Percentiles rank a stretch among this genome's conserved stretches.
Evolutionary conservation across 2,113 vertebrate species (phyloP).

Genomic region (Brienomyrus longianalis): DNA sequence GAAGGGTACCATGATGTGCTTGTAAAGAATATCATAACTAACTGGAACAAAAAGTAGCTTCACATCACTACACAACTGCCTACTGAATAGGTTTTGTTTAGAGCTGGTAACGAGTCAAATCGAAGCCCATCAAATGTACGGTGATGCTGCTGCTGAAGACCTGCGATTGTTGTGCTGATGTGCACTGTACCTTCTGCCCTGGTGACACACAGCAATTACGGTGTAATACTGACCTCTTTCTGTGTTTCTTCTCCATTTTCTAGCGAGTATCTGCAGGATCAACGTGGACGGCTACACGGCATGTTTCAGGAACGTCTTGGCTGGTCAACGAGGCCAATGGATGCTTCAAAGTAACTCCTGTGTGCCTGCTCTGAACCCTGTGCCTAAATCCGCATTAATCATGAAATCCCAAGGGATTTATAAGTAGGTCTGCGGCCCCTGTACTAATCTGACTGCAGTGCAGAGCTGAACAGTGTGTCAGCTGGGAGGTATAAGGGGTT

Average conservation of each 20-base stretch:
- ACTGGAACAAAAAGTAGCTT: not conserved
- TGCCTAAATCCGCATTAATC: constrained; percentile 63
- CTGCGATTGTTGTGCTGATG: not conserved
- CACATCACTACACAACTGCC: not conserved
- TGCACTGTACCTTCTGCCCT: not conserved
- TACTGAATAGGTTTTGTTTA: not conserved
- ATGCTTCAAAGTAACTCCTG: constrained; percentile 35
- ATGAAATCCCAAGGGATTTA: constrained; percentile 59
- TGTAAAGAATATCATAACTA: not conserved
- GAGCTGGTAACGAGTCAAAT: not conserved
- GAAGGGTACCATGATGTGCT: not conserved
- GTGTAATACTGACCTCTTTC: not conserved
- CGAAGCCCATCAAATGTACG: not conserved
- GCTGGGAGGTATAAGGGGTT: not conserved
- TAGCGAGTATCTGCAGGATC: not conserved
- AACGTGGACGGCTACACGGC: not conserved
- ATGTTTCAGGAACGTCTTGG: not conserved
- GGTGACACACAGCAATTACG: not conserved
- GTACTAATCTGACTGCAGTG: constrained; percentile 44
- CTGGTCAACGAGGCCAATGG: constrained; percentile 22
- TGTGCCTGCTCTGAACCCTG: constrained; percentile 44
- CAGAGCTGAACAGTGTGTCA: not conserved
- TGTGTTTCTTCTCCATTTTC: not conserved
- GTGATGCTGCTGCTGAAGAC: not conserved
- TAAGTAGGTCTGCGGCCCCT: constrained; percentile 56